Evolutionary conservation across 2,797 vertebrate genomes (phyloP), one percentile per base, ranked within the genome.

Genomic region (Enteromius mattozi): DNA sequence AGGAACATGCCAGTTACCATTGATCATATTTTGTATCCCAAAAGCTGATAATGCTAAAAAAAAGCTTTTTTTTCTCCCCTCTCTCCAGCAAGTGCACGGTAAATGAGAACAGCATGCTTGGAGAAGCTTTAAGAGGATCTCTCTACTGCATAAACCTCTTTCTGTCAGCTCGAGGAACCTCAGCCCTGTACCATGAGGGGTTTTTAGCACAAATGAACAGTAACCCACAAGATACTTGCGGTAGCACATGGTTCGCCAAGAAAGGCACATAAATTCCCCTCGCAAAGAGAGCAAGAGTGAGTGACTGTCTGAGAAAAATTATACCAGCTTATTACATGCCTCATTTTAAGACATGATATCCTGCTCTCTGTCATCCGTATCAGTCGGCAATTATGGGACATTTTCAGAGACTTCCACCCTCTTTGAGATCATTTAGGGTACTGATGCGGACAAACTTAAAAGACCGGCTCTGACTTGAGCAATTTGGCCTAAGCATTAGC

Each of bases 291-390:
- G 80, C 81, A 83, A 84, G 86, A 85, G 86, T 88, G 87, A 85
- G 87, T 90, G 86, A 90, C 88, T 84, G 75, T 49, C 33, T 70
- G 51, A 79, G 54, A 63, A 78, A 84, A 90, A 90, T 92, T 89
- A 85, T 88, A 90, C 84, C 90, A 88, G 89, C 93, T 94, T 93
- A 93, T 93, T 93, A 92, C 91, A 92, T 91, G 91, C 88, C 87
- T 91, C 90, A 89, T 92, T 91, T 94, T 94, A 92, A 88, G 88
- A 84, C 85, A 86, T 88, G 93, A 92, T 92, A 91, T 91, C 86
- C 86, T 88, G 89, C 86, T 87, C 91, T 90, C 91, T 90, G 91
- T 91, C 85, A 88, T 89, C 92, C 91, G 87, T 90, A 89, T 93
- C 90, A 93, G 91, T 88, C 80, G 88, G 85, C 90, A 94, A 95